Conservation (phyloP, 23 tunicate species). For the Halocynthia aurantium region DNA sequence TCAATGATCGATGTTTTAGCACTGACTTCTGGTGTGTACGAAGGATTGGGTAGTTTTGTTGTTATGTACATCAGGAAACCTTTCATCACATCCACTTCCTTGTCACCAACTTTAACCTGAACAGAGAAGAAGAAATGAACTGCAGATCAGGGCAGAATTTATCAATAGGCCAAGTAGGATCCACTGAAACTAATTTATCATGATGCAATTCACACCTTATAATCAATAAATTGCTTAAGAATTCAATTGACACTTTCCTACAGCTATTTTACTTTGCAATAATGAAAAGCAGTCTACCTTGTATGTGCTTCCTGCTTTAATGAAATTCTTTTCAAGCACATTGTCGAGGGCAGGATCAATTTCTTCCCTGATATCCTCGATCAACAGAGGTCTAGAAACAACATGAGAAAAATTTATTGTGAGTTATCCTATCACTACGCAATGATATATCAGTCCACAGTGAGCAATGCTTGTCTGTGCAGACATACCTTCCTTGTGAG, state of each 20-base stretch:
- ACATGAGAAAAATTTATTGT: too few relatives aligned
- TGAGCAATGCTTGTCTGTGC: background rate
- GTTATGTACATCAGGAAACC: conserved; percentile 96
- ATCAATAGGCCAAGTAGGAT: too few relatives aligned
- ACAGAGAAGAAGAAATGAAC: background rate
- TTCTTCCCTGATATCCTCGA: conserved; percentile 88
- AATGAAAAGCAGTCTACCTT: conserved; percentile 36
- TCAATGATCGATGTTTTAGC: conserved; percentile 97
- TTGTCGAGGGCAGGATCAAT: conserved; percentile 94
- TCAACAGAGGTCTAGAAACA: conserved; percentile 69
- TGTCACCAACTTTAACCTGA: conserved; percentile 98
- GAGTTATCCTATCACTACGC: background rate
- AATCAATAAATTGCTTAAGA: too few relatives aligned
- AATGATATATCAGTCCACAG: background rate
- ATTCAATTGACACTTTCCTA: too few relatives aligned
- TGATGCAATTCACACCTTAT: too few relatives aligned
- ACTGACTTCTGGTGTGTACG: conserved; percentile 97
- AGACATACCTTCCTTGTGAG: conserved; percentile 76
- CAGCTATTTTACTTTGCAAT: too few relatives aligned
- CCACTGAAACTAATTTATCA: too few relatives aligned
- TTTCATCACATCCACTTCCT: conserved; percentile 92
- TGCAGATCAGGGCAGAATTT: too few relatives aligned
- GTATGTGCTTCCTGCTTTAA: conserved; percentile 83
- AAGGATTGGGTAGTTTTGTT: conserved; percentile 96
- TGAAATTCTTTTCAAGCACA: conserved; percentile 96